A percentile compares a stretch with the other conserved stretches of the same genome.
Evolutionary conservation across 1,140 invertebrate genomes (phyloP).

Genomic region (Drosophila nikananu): DNA sequence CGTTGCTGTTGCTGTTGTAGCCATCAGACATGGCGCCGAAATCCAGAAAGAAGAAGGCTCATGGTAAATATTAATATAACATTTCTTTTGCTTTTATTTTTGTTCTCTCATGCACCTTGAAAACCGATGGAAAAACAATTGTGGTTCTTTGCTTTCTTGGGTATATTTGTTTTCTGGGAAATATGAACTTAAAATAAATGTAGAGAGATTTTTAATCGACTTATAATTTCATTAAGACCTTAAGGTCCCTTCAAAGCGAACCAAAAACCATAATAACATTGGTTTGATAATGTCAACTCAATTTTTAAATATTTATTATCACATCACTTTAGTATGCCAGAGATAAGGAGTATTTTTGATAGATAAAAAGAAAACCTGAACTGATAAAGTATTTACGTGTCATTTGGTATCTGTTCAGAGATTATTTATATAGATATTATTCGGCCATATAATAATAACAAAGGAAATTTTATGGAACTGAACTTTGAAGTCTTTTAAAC

Average conservation of each 20-base stretch:
- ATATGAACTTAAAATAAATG: neutral
- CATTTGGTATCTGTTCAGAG: neutral
- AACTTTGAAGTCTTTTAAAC: neutral
- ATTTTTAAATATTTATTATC: conserved; percentile 38
- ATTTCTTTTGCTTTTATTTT: conserved; percentile 55
- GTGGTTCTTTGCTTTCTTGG: neutral
- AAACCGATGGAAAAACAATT: conserved; percentile 27
- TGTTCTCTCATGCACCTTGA: conserved; percentile 33
- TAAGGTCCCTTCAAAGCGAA: neutral
- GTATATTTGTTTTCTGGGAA: conserved; percentile 5
- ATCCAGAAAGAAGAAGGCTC: conserved; percentile 85
- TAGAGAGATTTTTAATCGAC: too few species aligned
- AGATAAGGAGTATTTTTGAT: conserved; percentile 19
- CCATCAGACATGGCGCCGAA: conserved; percentile 84
- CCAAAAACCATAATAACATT: conserved; percentile 7
- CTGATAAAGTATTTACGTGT: conserved; percentile 10
- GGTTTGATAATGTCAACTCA: conserved; percentile 18
- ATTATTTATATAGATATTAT: conserved; percentile 23
- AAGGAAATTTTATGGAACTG: neutral
- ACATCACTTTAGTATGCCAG: conserved; percentile 30
- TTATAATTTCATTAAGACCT: neutral
- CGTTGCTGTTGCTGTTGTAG: conserved; percentile 39
- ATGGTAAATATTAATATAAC: conserved; percentile 85
- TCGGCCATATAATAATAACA: neutral
- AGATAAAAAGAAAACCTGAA: conserved; percentile 19